phyloP scores from a whole-genome alignment of 2,888 invertebrate species.

The Spodoptera picta region DNA sequence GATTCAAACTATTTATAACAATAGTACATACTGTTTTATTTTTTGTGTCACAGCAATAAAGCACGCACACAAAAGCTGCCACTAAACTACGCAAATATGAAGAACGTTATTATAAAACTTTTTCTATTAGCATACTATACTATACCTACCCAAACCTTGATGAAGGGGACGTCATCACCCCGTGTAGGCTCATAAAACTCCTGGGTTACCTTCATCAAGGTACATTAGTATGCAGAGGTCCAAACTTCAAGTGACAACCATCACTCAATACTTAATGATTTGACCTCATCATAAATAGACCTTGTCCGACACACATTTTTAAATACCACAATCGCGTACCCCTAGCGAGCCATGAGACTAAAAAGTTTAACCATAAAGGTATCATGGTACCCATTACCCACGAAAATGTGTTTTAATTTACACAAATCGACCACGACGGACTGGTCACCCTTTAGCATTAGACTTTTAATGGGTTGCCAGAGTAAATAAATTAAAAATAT shows the following conservation, averaged over 20 bases:
- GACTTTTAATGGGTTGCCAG: conserved; percentile 48
- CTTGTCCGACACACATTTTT: conserved; percentile 54
- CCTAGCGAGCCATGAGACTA: conserved; percentile 57
- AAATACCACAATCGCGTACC: conserved; percentile 57
- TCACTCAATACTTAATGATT: conserved; percentile 59
- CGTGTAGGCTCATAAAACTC: conserved; percentile 45
- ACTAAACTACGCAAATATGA: conserved; percentile 1
- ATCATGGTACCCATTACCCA: conserved; percentile 37
- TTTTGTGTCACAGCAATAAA: neutral
- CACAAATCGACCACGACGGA: conserved; percentile 55
- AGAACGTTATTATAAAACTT: conserved; percentile 17
- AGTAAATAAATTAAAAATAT: conserved; percentile 54
- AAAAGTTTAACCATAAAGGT: conserved; percentile 59
- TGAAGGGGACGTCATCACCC: conserved; percentile 17
- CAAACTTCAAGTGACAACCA: conserved; percentile 47
- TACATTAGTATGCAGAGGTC: conserved; percentile 51
- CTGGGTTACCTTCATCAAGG: conserved; percentile 44
- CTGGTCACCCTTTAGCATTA: conserved; percentile 29
- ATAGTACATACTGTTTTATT: too few relatives aligned
- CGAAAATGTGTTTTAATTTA: conserved; percentile 58
- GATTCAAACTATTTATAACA: too few relatives aligned
- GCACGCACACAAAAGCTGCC: too few relatives aligned
- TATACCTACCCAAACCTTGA: conserved; percentile 21
- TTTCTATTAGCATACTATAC: conserved; percentile 30
- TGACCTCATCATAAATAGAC: conserved; percentile 39